Base-by-base conservation (phyloP, 2,113 vertebrate species). In the Cnemophilus loriae region DNA sequence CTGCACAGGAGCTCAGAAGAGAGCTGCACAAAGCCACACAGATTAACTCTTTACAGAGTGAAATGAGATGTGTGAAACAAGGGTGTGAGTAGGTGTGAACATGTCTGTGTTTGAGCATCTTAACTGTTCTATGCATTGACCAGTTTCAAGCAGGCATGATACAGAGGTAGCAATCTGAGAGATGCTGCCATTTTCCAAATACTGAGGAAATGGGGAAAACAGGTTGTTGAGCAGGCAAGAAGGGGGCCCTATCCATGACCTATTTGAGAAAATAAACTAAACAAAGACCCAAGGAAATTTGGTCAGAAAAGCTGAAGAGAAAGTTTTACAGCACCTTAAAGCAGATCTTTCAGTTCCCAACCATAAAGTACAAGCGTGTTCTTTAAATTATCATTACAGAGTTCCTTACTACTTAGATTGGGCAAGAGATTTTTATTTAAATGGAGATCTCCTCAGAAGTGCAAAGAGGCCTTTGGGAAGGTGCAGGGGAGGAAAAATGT, bases 361-460 rank as follows among this genome's bases (percentile, higher is more conserved):
- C 61, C 47, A 94, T 39, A 92, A 95, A 93, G n/a, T 75, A 61
- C 23, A 89, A 79, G 49, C 0, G 0, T 82, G 46, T 95, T 96
- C 83, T 93, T 96, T 88, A 83, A 92, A 94, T 90, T 94, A 78
- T 84, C 69, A 60, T 84, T 90, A 93, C 20, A 75, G 91, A 46
- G 16, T 64, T 94, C 39, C 75, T 56, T 92, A 87, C 42, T 89
- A 61, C 50, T 92, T 75, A 87, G 44, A 87, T 71, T 57, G 76
- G 76, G 85, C 73, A 90, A 92, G 60, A 95, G 83, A 96, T 95
- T 96, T 93, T 95, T 89, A 82, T 96, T 88, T 96, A 96, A 96
- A 96, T 88, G 83, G 65, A 94, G 68, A 87, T 92, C 85, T 88
- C 49, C 49, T 94, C 83, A 93, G 90, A 95, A 96, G 85, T 87